A percentile compares a stretch with the other conserved stretches of the same genome.
Conservation (phyloP, 1,140 invertebrate genomes). For the Drosophila suzukii region DNA sequence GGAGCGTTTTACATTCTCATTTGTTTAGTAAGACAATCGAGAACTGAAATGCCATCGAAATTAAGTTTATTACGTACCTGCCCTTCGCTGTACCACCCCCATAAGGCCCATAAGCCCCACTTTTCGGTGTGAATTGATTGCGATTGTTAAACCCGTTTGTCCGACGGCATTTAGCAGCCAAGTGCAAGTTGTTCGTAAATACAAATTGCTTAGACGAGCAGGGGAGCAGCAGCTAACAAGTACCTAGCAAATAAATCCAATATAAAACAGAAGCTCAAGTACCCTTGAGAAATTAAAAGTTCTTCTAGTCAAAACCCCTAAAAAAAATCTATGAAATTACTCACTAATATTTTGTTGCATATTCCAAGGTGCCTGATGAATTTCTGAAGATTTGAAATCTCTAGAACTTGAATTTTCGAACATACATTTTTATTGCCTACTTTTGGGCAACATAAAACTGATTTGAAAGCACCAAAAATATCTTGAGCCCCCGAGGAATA, state of each 20-base stretch:
- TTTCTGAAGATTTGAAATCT: neutral
- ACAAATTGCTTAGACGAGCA: constrained; percentile 14
- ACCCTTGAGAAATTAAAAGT: neutral
- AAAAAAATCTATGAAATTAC: neutral
- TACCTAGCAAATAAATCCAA: constrained; percentile 2
- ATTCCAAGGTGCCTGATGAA: too few relatives aligned
- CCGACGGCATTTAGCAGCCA: constrained; percentile 62
- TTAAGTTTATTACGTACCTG: constrained; percentile 64
- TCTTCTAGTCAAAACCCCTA: neutral
- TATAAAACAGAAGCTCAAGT: neutral
- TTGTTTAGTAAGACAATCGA: constrained; percentile 42
- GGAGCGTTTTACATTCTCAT: constrained; percentile 25
- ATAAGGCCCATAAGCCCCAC: neutral
- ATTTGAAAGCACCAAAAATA: neutral
- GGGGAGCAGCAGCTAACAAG: constrained; percentile 8
- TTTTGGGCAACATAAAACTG: neutral
- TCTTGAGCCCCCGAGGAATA: neutral
- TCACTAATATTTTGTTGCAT: too few relatives aligned
- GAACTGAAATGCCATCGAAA: constrained; percentile 39
- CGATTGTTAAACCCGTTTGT: constrained; percentile 66
- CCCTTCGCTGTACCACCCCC: constrained; percentile 23
- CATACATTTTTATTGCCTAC: neutral
- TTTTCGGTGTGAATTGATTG: constrained; percentile 46
- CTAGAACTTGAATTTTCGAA: too few relatives aligned
- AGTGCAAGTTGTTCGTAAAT: constrained; percentile 67